These are phyloP conservation scores for Onychostruthus taczanowskii DNA, from an alignment of 2,113 vertebrate species.

Conservation along the genomic window DNA sequence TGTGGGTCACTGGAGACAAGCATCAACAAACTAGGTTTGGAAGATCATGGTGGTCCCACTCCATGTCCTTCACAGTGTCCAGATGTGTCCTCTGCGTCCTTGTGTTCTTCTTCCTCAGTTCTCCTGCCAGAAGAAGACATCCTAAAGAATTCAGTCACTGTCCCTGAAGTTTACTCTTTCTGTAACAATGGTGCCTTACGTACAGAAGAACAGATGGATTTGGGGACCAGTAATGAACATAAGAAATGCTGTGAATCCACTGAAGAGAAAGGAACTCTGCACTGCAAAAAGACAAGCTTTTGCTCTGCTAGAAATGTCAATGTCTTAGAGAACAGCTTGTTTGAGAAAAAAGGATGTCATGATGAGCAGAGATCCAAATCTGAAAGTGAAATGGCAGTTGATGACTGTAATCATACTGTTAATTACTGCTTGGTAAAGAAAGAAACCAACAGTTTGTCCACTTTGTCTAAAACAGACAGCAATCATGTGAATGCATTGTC, in stretches of 20 bases:
- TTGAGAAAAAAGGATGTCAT: background rate
- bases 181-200: slow-evolving; percentile 33
- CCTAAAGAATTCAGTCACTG: background rate
- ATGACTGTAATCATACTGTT: background rate
- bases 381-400: background rate
- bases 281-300: background rate
- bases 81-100: background rate
- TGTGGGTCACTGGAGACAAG: background rate
- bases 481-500: background rate
- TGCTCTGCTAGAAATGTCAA: background rate
- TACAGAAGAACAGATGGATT: background rate
- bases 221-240: background rate
- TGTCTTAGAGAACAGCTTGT: background rate
- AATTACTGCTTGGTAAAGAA: slow-evolving; percentile 3
- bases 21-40: background rate
- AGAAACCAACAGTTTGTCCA: background rate
- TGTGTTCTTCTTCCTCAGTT: background rate
- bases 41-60: background rate
- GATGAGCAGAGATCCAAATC: slow-evolving; percentile 4
- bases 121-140: background rate
- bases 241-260: background rate
- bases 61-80: background rate
- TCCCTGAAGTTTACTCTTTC: slow-evolving; percentile 15
- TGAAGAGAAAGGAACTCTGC: background rate
- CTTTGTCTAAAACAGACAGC: slow-evolving; percentile 27